Base-by-base conservation (phyloP, 2,888 invertebrate genomes). In the Andricus curvator region DNA sequence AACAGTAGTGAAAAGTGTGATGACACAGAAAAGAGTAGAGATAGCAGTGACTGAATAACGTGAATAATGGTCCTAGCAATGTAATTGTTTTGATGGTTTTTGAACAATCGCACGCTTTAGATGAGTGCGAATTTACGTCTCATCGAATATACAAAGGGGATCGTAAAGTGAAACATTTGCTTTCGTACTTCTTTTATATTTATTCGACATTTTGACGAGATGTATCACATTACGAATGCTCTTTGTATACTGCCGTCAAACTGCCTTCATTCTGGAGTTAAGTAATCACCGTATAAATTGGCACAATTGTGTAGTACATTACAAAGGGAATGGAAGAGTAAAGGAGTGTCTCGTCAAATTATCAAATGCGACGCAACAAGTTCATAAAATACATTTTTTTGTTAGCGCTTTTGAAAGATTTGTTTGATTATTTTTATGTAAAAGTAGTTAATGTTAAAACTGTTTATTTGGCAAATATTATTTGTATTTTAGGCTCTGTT, bases 1-100 rank as follows among this genome's bases (percentile, higher is more conserved):
- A 81, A 56, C 77, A 80, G 82, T 79, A 37, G 41, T 64, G 33
- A 65, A 64, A 17, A 41, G 25, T 74, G 74, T 74, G 74, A 74
- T 74, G 37, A 74, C n/a, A 74, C 22, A 74, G 33, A 74, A 25
- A 74, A 51, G 33, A 33, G 33, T 33, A 33, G 56, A 33, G 15
- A 74, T 37, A 74, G 74, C 37, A 37, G 33, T 74, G 56, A 60
- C n/a, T 74, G 29, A 64, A 33, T 29, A n/a, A 74, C 33, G 74
- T 74, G 74, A 67, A 33, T 66, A 20, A 66, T 67, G 67, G 22
- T 67, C 67, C 41, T 67, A 37, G 67, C 20, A 67, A 41, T 67
- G 67, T 67, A 5, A 67, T 37, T 56, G 33, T 74, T 74, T 33
- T 56, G 11, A 74, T 74, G 74, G 33, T 56, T n/a, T 56, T 74